Base-by-base conservation (phyloP, 2,797 vertebrate genomes). In the Liparis tanakae region DNA sequence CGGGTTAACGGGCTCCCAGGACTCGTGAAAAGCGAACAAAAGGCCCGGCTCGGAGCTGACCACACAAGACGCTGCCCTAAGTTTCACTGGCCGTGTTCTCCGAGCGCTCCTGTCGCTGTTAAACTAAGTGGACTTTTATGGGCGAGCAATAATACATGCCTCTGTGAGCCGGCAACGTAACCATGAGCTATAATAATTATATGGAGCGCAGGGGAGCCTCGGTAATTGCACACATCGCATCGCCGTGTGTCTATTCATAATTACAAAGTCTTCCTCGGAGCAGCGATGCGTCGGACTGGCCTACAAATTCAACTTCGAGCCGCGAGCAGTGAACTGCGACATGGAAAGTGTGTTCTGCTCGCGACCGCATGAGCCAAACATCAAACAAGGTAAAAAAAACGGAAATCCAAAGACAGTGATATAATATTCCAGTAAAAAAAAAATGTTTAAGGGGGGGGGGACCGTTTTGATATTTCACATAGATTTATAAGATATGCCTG, bases 101-200 rank as follows among this genome's bases (percentile, higher is more conserved):
- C 67, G 37, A 82, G 88, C 88, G 89, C 92, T 87, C 88, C 88
- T 83, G 90, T 83, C 68, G 87, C 92, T 89, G 89, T 93, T 94
- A 93, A 93, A 93, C 92, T 92, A 92, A 94, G 93, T 93, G 91
- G 91, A 92, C 90, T 92, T 94, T 94, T 94, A 94, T 86, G 86
- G 84, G 79, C 69, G 70, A 81, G 89, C 87, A 80, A 89, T 90
- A 91, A 88, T 87, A 85, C 85, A 76, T 80, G 81, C 83, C 89
- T 87, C 87, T 82, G 78, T 87, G 89, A 90, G 84, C 68, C 83
- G 57, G 76, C 83, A 85, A 78, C 46, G 6, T 60, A 84, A 84
- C 90, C 87, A 82, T 73, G 86, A 85, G 71, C 86, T 82, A 80
- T 85, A 92, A 90, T 87, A 88, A 90, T 90, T 86, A 87, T 78